Base-by-base conservation (phyloP, 2,113 vertebrate genomes). In the Centropristis striata region DNA sequence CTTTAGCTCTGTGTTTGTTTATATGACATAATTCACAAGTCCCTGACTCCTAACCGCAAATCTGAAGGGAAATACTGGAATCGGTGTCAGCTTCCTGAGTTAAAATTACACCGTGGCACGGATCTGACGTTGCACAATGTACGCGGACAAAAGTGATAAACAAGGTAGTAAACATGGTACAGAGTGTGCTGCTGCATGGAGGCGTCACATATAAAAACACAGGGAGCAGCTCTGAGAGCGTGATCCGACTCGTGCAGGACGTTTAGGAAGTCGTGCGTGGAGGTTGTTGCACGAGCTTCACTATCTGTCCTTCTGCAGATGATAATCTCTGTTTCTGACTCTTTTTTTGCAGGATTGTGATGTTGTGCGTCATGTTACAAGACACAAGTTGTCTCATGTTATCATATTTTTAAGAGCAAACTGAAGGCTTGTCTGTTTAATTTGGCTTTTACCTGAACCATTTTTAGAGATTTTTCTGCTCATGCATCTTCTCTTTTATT, bases 101-200 rank as follows among this genome's bases (percentile, higher is more conserved):
- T 49, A 32, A 59, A 51, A 41, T 36, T 49, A 46, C 8, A 41
- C 16, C 57, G n/a, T 68, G 75, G 73, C 81, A 59, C 25, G 5
- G 44, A 36, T 2, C 1, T 23, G 12, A 28, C 5, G 44, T 86
- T 78, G 54, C 71, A 59, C 66, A 85, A 86, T 28, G 44, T 2
- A n/a, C 61, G 27, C 25, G 25, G 21, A 32, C 55, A 37, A 32
- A 21, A 80, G 28, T 54, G 27, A 15, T 78, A 68, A 73, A 67
- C 8, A 39, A 41, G 57, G 20, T 6, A n/a, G 69, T 68, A 70
- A 86, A 83, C 14, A 54, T 13, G 63, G 77, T 59, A 66, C 67
- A 79, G 20, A 23, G 12, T 54, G 84, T 57, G 59, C 77, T 74
- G 76, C 60, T 49, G 12, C 8, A 37, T 53, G 63, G 1, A 49